Evolutionary conservation across 2,113 vertebrate species (phyloP).

Genomic region (Tetrax tetrax): DNA sequence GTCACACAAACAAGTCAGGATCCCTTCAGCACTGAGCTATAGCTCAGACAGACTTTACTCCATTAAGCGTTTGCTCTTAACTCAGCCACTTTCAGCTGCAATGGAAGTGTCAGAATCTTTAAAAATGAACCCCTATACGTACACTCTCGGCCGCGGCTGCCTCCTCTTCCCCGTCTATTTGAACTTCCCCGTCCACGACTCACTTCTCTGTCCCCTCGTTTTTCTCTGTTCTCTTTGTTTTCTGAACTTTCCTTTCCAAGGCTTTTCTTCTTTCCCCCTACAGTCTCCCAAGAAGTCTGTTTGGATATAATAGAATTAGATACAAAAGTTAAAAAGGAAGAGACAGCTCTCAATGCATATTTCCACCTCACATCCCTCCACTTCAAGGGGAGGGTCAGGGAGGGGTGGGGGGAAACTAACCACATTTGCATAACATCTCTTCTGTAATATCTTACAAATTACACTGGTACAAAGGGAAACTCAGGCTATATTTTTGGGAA

Average conservation of each 20-base stretch:
- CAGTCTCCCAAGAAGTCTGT: conserved; percentile 97
- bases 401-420: too few species aligned
- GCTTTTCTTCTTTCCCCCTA: conserved; percentile 93
- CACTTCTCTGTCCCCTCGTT: conserved; percentile 86
- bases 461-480: neutral
- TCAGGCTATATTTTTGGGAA: neutral
- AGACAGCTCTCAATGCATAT: neutral
- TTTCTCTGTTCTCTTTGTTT: conserved; percentile 91
- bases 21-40: neutral
- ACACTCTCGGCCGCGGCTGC: conserved; percentile 87
- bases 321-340: neutral
- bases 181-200: conserved; percentile 85
- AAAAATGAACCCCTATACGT: conserved; percentile 23
- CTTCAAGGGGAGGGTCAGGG: neutral
- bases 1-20: neutral
- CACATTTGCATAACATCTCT: neutral
- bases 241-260: conserved; percentile 90
- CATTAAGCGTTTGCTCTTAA: neutral
- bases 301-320: conserved; percentile 41
- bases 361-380: neutral
- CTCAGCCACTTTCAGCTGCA: neutral
- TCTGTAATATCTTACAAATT: neutral
- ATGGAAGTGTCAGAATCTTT: neutral
- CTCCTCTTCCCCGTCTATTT: conserved; percentile 85
- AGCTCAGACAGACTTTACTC: rapidly evolving